A percentile compares a stretch with the other conserved stretches of the same genome.
Conservation (phyloP, 2,888 invertebrate genomes). For the Seira musarum region DNA sequence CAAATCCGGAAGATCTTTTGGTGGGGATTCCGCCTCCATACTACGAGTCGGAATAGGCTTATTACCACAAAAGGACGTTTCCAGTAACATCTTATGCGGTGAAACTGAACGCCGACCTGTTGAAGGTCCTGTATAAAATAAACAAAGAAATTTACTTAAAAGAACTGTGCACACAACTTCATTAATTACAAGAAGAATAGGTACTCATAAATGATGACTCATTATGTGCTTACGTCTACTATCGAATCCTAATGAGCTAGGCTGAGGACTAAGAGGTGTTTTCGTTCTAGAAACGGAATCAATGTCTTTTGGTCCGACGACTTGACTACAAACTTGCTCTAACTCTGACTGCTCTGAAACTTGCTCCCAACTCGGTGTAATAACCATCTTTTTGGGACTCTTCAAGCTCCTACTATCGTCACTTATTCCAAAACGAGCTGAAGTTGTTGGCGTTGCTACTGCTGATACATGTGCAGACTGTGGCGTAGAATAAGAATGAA, state of each 20-base stretch:
- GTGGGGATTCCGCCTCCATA: constrained; percentile 71
- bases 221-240: constrained; percentile 49
- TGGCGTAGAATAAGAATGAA: constrained; percentile 31
- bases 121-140: constrained; percentile 32
- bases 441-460: constrained; percentile 25
- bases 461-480: constrained; percentile 16
- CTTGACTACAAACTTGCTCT: constrained; percentile 29
- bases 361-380: constrained; percentile 44
- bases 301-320: constrained; percentile 51
- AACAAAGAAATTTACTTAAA: background rate
- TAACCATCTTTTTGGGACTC: constrained; percentile 41
- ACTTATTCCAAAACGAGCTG: constrained; percentile 14
- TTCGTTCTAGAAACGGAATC: constrained; percentile 50
- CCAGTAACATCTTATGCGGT: constrained; percentile 76
- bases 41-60: constrained; percentile 79
- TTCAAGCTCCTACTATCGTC: constrained; percentile 16
- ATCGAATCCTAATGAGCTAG: constrained; percentile 52
- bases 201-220: too few species aligned
- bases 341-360: constrained; percentile 32
- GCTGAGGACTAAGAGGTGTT: constrained; percentile 54
- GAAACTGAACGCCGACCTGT: constrained; percentile 63
- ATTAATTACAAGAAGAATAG: background rate
- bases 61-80: constrained; percentile 92
- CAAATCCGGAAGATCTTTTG: constrained; percentile 43
- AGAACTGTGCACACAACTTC: background rate